Evolutionary conservation across 2,797 vertebrate species (phyloP).

Genomic region (Siniperca obscura): DNA sequence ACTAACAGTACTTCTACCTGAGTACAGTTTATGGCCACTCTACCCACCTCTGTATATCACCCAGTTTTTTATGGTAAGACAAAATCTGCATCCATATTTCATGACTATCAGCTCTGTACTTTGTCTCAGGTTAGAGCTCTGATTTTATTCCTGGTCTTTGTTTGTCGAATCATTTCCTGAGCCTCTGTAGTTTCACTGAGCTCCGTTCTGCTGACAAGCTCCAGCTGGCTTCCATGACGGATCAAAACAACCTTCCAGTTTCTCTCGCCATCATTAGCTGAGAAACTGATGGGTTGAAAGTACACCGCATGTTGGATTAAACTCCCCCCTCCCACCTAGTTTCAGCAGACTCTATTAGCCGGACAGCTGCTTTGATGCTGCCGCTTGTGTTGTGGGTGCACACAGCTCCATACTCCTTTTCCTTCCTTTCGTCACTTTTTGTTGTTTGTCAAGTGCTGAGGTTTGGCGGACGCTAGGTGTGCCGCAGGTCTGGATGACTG

Average conservation of each 20-base stretch:
- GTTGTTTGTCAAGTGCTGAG: slow-evolving; percentile 11
- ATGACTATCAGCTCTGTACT: not conserved
- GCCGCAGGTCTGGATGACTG: not conserved
- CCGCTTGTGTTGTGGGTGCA: too few relatives aligned
- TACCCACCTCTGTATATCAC: not conserved
- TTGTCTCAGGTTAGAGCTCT: not conserved
- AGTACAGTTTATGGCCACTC: not conserved
- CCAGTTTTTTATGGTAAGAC: not conserved
- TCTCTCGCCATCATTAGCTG: slow-evolving; percentile 22
- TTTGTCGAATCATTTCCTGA: slow-evolving; percentile 1
- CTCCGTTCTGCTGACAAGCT: slow-evolving; percentile 12
- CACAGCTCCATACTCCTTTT: not conserved
- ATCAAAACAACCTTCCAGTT: slow-evolving; percentile 31
- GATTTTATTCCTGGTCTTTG: not conserved
- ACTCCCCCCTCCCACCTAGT: not conserved
- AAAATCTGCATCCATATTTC: slow-evolving; percentile 16
- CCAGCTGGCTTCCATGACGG: slow-evolving; percentile 32
- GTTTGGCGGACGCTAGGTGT: not conserved
- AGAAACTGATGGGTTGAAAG: slow-evolving; percentile 35
- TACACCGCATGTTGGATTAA: not conserved
- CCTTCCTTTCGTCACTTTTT: not conserved
- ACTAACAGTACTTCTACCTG: too few relatives aligned
- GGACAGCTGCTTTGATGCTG: slow-evolving; percentile 31
- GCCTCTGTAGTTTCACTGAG: not conserved
- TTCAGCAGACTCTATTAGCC: slow-evolving; percentile 22